phyloP scores from a whole-genome alignment of 2,113 vertebrate genomes.

The Neofelis nebulosa region DNA sequence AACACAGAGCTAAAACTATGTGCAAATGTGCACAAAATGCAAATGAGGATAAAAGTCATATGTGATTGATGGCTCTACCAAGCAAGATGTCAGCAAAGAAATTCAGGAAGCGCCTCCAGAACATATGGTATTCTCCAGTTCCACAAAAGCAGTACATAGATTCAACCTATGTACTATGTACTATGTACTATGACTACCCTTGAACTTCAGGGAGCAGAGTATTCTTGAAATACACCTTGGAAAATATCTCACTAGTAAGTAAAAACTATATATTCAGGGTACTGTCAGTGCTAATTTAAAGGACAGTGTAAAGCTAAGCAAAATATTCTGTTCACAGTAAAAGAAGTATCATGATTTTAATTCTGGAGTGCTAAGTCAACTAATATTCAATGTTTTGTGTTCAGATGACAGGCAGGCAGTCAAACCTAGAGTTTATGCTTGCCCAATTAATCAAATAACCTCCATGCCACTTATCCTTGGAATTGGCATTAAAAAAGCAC shows the following conservation, averaged over 20 bases:
- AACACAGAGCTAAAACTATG: not conserved
- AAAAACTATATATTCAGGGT: not conserved
- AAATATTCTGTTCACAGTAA: constrained; percentile 32
- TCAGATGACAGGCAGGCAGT: constrained; percentile 62
- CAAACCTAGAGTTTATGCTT: constrained; percentile 47
- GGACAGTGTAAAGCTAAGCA: not conserved
- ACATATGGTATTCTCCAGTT: not conserved
- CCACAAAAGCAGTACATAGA: not conserved
- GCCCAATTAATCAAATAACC: constrained; percentile 69
- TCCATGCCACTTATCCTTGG: constrained; percentile 40
- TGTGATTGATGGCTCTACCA: not conserved
- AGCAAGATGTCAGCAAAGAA: not conserved
- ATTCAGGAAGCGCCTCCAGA: not conserved
- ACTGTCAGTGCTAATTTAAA: not conserved
- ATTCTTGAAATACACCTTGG: not conserved
- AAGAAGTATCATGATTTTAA: not conserved
- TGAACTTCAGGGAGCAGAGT: not conserved
- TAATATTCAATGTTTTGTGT: constrained; percentile 26
- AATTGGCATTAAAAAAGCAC: constrained; percentile 61
- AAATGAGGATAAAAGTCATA: not conserved
- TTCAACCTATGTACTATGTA: not conserved
- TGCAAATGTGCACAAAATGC: not conserved
- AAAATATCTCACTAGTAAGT: not conserved
- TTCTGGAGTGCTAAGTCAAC: constrained; percentile 12
- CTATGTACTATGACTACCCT: too few relatives aligned